Percentiles rank a stretch among this genome's conserved stretches.
phyloP scores from a whole-genome alignment of 2,113 vertebrate species.

The Anolis sagrei region DNA sequence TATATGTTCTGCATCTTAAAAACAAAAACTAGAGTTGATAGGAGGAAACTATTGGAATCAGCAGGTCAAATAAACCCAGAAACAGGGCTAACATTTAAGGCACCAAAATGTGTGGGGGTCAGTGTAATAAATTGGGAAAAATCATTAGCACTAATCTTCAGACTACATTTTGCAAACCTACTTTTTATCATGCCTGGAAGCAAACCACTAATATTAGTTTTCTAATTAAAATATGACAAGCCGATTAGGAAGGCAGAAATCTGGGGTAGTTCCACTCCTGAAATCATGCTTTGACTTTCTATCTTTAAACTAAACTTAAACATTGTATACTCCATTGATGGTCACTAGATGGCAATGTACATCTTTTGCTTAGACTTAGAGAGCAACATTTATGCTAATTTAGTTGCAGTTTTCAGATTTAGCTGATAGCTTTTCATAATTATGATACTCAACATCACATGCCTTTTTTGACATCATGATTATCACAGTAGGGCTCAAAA shows the following conservation, averaged over 20 bases:
- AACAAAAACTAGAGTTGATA: too few species aligned
- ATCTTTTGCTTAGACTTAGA: too few species aligned
- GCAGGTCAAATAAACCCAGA: too few species aligned
- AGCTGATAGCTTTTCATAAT: too few species aligned
- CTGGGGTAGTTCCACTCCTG: neutral
- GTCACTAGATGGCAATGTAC: neutral
- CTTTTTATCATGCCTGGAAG: neutral
- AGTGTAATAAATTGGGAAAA: neutral
- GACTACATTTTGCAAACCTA: neutral
- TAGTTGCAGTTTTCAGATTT: too few species aligned
- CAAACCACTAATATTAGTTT: neutral
- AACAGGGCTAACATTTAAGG: too few species aligned
- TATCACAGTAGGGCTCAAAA: neutral
- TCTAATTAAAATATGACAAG: neutral
- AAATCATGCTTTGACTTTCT: neutral
- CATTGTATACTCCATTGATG: neutral
- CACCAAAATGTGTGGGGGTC: too few species aligned
- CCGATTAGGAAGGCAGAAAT: neutral
- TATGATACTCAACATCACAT: too few species aligned
- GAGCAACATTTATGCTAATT: too few species aligned
- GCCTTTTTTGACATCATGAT: neutral
- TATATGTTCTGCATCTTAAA: too few species aligned
- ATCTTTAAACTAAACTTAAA: neutral
- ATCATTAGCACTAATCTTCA: neutral
- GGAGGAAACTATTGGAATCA: too few species aligned